Evolutionary conservation across 2,113 vertebrate genomes (phyloP).

Genomic region (Oryzias melastigma): DNA sequence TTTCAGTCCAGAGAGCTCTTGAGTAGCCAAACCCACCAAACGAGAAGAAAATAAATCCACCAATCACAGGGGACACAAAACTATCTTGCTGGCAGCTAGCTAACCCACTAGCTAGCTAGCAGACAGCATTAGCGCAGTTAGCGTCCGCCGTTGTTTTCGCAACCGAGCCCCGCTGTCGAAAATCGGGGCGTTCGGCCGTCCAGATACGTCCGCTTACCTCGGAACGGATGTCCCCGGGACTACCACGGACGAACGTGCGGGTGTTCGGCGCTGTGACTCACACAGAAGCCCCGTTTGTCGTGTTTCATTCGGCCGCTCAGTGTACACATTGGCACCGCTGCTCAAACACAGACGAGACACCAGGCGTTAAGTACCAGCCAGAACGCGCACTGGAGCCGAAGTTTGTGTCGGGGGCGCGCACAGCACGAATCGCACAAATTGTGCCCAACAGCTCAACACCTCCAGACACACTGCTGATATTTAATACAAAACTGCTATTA

Average conservation of each 20-base stretch:
- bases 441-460: not conserved
- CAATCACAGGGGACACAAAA: not conserved
- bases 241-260: conserved; percentile 12
- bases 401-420: conserved; percentile 65
- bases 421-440: conserved; percentile 21
- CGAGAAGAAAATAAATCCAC: not conserved
- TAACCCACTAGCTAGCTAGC: conserved; percentile 22
- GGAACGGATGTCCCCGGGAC: conserved; percentile 53
- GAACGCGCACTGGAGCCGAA: conserved; percentile 72
- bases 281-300: conserved; percentile 21
- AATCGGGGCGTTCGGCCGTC: conserved; percentile 21
- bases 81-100: not conserved
- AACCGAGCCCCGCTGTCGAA: conserved; percentile 31
- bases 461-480: no score
- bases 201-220: conserved; percentile 61
- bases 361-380: conserved; percentile 69
- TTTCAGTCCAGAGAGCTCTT: not conserved
- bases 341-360: conserved; percentile 59
- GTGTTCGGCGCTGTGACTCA: conserved; percentile 8
- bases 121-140: conserved; percentile 61
- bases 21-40: not conserved
- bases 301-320: conserved; percentile 52
- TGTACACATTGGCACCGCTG: conserved; percentile 58
- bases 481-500: no score
- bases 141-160: conserved; percentile 61